Evolutionary conservation across 2,888 invertebrate species (phyloP), one percentile per base, ranked within the genome.

Genomic region (Caenorhabditis becei): DNA sequence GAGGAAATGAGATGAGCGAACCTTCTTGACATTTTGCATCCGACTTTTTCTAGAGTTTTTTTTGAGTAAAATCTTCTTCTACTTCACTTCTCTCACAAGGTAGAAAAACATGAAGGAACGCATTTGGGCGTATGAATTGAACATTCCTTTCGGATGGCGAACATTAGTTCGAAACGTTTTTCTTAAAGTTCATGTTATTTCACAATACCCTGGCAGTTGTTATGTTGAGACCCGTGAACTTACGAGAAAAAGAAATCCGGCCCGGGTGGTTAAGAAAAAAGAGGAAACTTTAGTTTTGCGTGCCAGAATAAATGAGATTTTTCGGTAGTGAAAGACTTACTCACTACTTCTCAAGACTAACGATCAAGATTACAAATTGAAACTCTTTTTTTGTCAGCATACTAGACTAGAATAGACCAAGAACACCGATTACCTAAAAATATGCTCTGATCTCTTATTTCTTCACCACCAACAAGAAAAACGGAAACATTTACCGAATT

Each of bases 301-400:
- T 75, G 75, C 44, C 41, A 51, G 75, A 75, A 75, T 75, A 75
- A 75, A 75, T 75, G 75, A 75, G 75, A 75, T 75, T 75, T 66
- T 61, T 72, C 35, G 37, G 28, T 72, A 53, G 54, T 41, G 58
- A 35, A 56, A 59, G 37, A 4, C 37, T 72, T 63, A 63, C 63
- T 58, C 56, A 58, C 63, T 35, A 62, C 56, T 56, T 44, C 37
- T 56, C 51, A 16, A 41, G 56, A 67, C 44, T 56, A 58, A 44
- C 28, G 56, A 67, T 35, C 56, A 35, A 35, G 11, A 24, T 51
- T 2, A 24, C 11, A 24, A 24, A 49, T 1, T 20, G 44, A 35
- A 35, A 35, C 35, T 35, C n/a, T n/a, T 35, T 35, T 18, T 53
- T 53, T 47, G 47, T 8, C 23, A 23, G 5, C 4, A 20, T 53